Evolutionary conservation across 1,140 invertebrate genomes (phyloP), one percentile per base, ranked within the genome.

Genomic region (Drosophila simulans): DNA sequence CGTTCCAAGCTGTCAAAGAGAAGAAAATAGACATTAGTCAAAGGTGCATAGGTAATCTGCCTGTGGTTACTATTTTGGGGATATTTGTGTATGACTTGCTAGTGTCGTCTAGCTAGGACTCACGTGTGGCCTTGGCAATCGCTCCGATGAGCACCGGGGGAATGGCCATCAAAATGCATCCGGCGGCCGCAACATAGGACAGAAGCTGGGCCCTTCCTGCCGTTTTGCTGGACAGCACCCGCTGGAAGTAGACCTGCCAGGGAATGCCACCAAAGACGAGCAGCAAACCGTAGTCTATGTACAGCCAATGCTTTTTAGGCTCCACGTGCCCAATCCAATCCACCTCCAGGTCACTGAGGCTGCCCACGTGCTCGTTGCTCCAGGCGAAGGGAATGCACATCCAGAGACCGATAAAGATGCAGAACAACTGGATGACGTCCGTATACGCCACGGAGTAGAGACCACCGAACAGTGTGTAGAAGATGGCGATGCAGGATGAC

Each of bases 241-340:
- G 93, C 94, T 99, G 99, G 93, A 99, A 99, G 92, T 99, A 99
- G 4, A 99, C 98, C 95, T 98, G 98, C 99, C 99, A 99, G 0
- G 99, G 99, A 81, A 99, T 99, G 25, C 99, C 99, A 8, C 99
- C 99, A 86, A 99, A 99, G 45, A 99, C 94, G 8, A 99, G 94
- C 49, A 99, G 94, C 55, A 99, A 93, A 22, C 97, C 97, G 73
- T 97, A 96, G 93, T 99, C 99, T 20, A 98, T 90, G 92, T 99
- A 99, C 53, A 94, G 95, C 91, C 96, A 97, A 43, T 96, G 95
- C 62, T 97, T 95, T 5, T 94, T 92, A 0, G 95, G 92, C 8
- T 96, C 94, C 4, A 99, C 93, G 11, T 94, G 92, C 0, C 98
- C 98, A 51, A 99, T 96, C 98, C 98, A 99, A 83, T 97, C 96